Evolutionary conservation across 2,888 invertebrate species (phyloP), one percentile per base, ranked within the genome.

Genomic region (Blera fallax): DNA sequence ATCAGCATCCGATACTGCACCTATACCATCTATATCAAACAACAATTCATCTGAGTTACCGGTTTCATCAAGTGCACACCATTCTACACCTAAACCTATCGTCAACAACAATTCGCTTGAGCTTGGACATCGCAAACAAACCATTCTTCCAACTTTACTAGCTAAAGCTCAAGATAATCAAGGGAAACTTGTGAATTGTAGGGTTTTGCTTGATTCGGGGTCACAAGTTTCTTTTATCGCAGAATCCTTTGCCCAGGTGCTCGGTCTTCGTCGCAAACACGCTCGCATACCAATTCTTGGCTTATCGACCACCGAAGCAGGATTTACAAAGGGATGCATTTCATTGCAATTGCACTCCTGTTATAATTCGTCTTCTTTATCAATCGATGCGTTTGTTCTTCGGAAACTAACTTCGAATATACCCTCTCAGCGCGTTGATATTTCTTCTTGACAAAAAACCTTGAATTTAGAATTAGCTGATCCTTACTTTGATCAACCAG

Each of bases 401-500:
- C 4, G 7, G 1, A 34, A 34, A 8, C 7, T 34, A 7, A 34
- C 34, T 10, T 34, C 34, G 10, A 34, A 34, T 34, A 2, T 62
- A 8, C 43, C 14, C 11, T 62, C 11, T n/a, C 50, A 21, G 5
- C 14, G 11, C 1, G 7, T 24, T 2, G 50, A 50, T 24, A 1
- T 21, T 10, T 24, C 50, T 24, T 18, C 21, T 1, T 50, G 50
- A 24, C 24, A 21, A 3, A 8, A 50, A 10, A 50, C 24, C 0
- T 4, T 10, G 11, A 24, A 50, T 0, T 5, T 50, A n/a, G n/a
- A 24, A n/a, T 45, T 87, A 43, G n/a, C n/a, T n/a, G 77, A 87
- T 73, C 82, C 82, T 34, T 45, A 60, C 10, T 85, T 82, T 43
- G 72, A 79, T 70, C 58, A 62, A 10, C 10, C 70, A 56, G 72